Base-by-base conservation (phyloP, 2,888 invertebrate species). In the Monopis laevigella region DNA sequence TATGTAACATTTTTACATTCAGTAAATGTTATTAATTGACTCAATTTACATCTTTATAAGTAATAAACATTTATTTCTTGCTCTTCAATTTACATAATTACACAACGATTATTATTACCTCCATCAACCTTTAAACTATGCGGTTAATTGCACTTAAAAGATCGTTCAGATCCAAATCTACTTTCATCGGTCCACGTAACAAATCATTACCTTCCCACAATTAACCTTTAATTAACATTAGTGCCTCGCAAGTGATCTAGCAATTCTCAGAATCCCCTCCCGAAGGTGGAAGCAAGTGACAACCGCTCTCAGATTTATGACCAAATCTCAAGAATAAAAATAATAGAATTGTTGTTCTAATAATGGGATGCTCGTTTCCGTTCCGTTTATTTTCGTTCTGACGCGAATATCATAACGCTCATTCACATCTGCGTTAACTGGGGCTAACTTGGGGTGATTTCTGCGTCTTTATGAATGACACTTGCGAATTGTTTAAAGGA, bases 341-440 rank as follows among this genome's bases (percentile, higher is more conserved):
- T 78, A 80, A 80, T 78, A 78, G 77, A 77, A 78, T 77, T 77
- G 74, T 78, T 73, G 59, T 40, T 77, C 78, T 78, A 78, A 77
- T 77, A 78, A 80, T 80, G 77, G 62, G 63, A 62, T 69, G 65
- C 65, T 64, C 72, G 74, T 73, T 80, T 80, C 78, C 78, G 78
- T 70, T 75, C 68, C 60, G 74, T 75, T 77, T 78, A 77, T 78
- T 78, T 78, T 65, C 5, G 36, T 12, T 19, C 5, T 18, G 64
- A 68, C 68, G 77, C 73, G 69, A 78, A 78, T 78, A 75, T 74
- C 65, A 74, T 73, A 70, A 66, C 63, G 60, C 65, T 65, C 71
- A 68, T 21, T 21, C 24, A 21, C 24, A 21, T 21, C 6, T 21
- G 24, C 24, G 24, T 21, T 21, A 21, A 21, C 24, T 21, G 24